These are phyloP conservation scores for Melanotaenia nigrans DNA, from an alignment of 2,797 vertebrate species.

Conservation along the genomic window DNA sequence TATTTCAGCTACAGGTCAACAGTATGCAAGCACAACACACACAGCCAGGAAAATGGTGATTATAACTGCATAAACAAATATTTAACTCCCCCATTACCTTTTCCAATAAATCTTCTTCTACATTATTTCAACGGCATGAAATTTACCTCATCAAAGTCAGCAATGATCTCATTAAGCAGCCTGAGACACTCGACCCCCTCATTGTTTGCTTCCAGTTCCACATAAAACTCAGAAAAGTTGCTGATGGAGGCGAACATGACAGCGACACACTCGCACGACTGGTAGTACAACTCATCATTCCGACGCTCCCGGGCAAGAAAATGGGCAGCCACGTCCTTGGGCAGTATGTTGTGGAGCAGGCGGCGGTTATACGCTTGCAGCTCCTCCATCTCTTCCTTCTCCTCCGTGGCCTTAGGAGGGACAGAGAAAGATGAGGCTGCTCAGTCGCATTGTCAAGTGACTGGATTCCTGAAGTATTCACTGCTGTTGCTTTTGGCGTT, in stretches of 20 bases:
- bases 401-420: slow-evolving; percentile 89
- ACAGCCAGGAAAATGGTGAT: neutral
- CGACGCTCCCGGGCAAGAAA: slow-evolving; percentile 91
- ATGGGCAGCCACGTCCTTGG: slow-evolving; percentile 95
- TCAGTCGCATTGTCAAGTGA: slow-evolving; percentile 20
- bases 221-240: slow-evolving; percentile 98
- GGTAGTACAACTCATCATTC: slow-evolving; percentile 96
- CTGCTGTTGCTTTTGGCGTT: neutral
- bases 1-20: slow-evolving; percentile 22
- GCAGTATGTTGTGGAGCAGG: slow-evolving; percentile 96
- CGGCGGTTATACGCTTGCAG: slow-evolving; percentile 96
- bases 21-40: neutral
- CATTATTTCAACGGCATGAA: neutral
- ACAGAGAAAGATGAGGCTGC: neutral
- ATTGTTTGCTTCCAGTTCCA: slow-evolving; percentile 98
- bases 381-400: slow-evolving; percentile 99
- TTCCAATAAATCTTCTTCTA: slow-evolving; percentile 3
- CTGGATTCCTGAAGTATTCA: neutral
- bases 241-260: slow-evolving; percentile 99
- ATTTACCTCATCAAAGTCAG: slow-evolving; percentile 94
- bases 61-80: neutral
- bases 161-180: slow-evolving; percentile 98
- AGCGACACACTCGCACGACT: slow-evolving; percentile 96
- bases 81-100: neutral
- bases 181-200: slow-evolving; percentile 96